Evolutionary conservation across 2,797 vertebrate genomes (phyloP), one percentile per base, ranked within the genome.

Genomic region (Oryzias dopingdopingensis): DNA sequence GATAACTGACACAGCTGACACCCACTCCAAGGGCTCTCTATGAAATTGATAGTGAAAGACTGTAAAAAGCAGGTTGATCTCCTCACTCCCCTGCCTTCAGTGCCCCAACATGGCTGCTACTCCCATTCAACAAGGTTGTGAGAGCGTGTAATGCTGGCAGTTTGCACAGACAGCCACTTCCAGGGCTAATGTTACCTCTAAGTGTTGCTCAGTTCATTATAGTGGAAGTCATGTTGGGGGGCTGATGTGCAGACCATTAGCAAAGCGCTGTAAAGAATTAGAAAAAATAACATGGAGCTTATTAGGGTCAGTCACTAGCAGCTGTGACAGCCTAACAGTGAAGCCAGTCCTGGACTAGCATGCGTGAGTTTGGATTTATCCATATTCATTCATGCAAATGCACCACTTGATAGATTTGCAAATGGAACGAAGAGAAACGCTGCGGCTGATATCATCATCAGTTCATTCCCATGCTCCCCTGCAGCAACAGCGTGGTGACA

Each of bases 1-100:
- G 67, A 72, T 83, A 82, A 77, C 60, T 43, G 75, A 67, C 56
- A 77, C 42, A 10, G 50, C 52, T 58, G 76, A 69, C 71, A 72
- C 67, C 64, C 56, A 26, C 14, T 77, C 78, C 72, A 65, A 76
- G 51, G 32, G 42, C 43, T 41, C 62, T 60, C 54, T 18, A 14
- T 51, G 42, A 66, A 76, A 69, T 73, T 79, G 79, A 49, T 58
- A 40, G 42, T 49, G 56, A 74, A 63, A 15, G 59, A 67, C 62
- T 13, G 65, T 0, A 8, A 23, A 29, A 29, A 42, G 32, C 26
- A 6, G 52, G 43, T 47, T 45, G 42, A 46, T 52, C 43, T 53
- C 10, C 32, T 12, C 10, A 3, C 10, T 12, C 32, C 32, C 2
- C 32, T 56, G 37, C 14, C 29, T 7, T 44, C 37, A 40, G 32